These are phyloP conservation scores for Myotis findleyi DNA, from an alignment of 2,797 vertebrate genomes.

Conservation along the genomic window DNA sequence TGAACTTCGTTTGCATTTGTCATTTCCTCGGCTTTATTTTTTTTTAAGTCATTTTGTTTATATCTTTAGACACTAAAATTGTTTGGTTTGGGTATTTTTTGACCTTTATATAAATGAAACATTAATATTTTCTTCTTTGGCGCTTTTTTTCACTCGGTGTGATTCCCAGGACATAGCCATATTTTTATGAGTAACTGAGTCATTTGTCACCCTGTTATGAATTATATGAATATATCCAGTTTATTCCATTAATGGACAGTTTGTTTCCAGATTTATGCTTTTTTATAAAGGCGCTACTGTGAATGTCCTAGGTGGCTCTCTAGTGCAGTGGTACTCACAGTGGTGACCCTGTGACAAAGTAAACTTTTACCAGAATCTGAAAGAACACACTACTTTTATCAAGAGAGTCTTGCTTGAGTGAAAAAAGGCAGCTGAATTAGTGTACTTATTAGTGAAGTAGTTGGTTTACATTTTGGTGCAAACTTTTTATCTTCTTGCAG, in stretches of 20 bases:
- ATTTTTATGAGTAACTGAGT: not conserved
- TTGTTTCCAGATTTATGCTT: not conserved
- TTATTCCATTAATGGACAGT: not conserved
- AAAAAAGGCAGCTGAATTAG: not conserved
- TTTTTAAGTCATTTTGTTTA: not conserved
- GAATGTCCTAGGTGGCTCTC: not conserved
- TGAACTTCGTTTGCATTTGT: constrained; percentile 1
- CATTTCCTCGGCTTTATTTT: not conserved
- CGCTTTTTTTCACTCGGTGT: not conserved
- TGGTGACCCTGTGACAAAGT: not conserved
- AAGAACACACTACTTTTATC: not conserved
- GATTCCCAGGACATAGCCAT: not conserved
- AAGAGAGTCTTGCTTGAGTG: not conserved
- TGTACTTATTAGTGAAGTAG: not conserved
- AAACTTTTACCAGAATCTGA: not conserved
- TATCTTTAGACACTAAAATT: not conserved
- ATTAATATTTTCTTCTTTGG: not conserved
- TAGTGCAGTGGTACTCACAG: not conserved
- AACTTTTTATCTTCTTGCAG: not conserved
- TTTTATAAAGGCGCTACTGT: not conserved
- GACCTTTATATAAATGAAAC: constrained; percentile 9
- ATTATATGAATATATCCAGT: not conserved
- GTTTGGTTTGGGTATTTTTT: constrained; percentile 40
- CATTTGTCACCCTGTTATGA: not conserved
- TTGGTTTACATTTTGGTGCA: constrained; percentile 23